These are phyloP conservation scores for Plectrocnemia conspersa DNA, from an alignment of 1,140 invertebrate genomes.

Conservation along the genomic window DNA sequence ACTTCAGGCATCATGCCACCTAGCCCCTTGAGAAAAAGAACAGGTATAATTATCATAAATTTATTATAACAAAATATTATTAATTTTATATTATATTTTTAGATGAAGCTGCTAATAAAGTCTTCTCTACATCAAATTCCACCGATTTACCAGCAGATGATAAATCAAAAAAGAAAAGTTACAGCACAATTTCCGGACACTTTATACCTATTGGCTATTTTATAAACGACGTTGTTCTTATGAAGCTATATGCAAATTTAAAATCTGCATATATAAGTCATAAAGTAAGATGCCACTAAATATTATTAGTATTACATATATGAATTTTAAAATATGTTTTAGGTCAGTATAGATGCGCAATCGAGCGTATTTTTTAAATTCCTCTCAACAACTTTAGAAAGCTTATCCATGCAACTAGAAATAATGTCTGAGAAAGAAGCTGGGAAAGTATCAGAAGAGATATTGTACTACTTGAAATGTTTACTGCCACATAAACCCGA, in stretches of 20 bases:
- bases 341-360: slow-evolving; percentile 68
- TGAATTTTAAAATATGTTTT: slow-evolving; percentile 35
- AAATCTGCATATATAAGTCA: slow-evolving; percentile 75
- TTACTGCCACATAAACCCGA: slow-evolving; percentile 68
- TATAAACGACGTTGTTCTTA: slow-evolving; percentile 65
- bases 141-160: slow-evolving; percentile 37
- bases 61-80: slow-evolving; percentile 9
- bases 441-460: slow-evolving; percentile 72
- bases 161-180: slow-evolving; percentile 42
- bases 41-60: slow-evolving; percentile 25
- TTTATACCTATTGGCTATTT: slow-evolving; percentile 59
- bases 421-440: slow-evolving; percentile 68
- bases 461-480: slow-evolving; percentile 69
- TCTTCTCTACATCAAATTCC: slow-evolving; percentile 11
- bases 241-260: slow-evolving; percentile 71
- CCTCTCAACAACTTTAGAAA: slow-evolving; percentile 60
- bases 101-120: slow-evolving; percentile 21
- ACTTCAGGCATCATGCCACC: slow-evolving; percentile 52
- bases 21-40: slow-evolving; percentile 47
- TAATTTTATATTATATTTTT: slow-evolving; percentile 7
- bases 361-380: slow-evolving; percentile 69
- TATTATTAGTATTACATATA: too few species aligned
- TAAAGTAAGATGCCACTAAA: slow-evolving; percentile 59
- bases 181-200: slow-evolving; percentile 36
- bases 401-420: slow-evolving; percentile 73